Conservation (phyloP, 2,113 vertebrate species). For the Mungos mungo region DNA sequence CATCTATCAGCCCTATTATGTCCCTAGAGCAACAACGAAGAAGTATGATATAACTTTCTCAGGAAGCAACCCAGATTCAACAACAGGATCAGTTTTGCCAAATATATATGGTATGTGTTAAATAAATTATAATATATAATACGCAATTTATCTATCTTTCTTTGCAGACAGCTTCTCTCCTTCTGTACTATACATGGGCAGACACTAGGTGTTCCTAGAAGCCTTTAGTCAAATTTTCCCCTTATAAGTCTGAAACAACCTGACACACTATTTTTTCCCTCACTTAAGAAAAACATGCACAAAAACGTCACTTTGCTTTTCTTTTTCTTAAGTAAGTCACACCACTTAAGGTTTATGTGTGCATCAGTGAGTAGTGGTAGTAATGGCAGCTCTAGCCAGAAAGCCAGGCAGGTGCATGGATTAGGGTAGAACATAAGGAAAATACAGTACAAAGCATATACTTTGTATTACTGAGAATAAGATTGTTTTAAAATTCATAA, state of each 20-base stretch:
- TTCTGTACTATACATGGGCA: neutral
- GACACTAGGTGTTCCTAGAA: neutral
- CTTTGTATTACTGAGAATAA: neutral
- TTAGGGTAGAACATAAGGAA: neutral
- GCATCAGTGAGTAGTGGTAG: neutral
- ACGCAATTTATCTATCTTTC: neutral
- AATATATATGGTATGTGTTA: neutral
- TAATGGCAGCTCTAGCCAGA: neutral
- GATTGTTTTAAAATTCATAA: neutral
- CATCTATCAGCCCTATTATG: neutral
- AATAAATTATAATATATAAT: neutral
- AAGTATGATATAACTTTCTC: neutral
- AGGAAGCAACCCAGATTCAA: neutral
- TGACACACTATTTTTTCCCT: neutral
- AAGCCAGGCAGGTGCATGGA: neutral
- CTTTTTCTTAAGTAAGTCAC: neutral
- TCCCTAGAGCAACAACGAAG: neutral
- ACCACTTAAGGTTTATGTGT: neutral
- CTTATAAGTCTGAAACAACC: neutral
- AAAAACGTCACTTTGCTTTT: neutral
- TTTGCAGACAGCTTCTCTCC: neutral
- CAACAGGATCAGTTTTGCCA: neutral
- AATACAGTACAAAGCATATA: neutral
- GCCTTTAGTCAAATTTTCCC: neutral
- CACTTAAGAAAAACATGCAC: neutral